phyloP scores from a whole-genome alignment of 2,888 invertebrate genomes.

The Orthosia cruda region DNA sequence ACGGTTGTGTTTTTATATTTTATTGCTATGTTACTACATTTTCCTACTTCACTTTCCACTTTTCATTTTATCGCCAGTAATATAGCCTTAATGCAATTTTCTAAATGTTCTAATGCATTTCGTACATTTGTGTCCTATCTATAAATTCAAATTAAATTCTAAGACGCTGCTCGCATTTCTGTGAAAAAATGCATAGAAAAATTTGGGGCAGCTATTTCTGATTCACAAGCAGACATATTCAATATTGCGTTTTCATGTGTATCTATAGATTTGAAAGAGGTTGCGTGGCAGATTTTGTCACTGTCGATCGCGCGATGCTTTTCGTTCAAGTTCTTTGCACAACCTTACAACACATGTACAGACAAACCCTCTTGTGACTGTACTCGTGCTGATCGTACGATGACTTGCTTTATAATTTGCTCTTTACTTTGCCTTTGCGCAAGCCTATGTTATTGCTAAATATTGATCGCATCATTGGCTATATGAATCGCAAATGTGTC shows the following conservation, averaged over 20 bases:
- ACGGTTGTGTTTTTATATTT: constrained; percentile 7
- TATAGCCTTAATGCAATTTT: background rate
- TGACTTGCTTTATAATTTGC: constrained; percentile 62
- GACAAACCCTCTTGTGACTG: constrained; percentile 45
- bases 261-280: constrained; percentile 56
- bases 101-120: background rate
- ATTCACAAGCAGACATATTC: constrained; percentile 34
- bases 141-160: constrained; percentile 7
- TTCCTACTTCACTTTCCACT: background rate
- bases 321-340: constrained; percentile 60
- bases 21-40: constrained; percentile 1
- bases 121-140: background rate
- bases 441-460: constrained; percentile 46
- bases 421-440: constrained; percentile 56
- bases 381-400: constrained; percentile 52
- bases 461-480: constrained; percentile 36
- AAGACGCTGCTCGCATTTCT: background rate
- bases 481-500: constrained; percentile 44
- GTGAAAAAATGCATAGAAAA: constrained; percentile 38
- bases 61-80: background rate
- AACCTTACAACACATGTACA: constrained; percentile 61
- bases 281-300: constrained; percentile 68
- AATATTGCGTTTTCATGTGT: constrained; percentile 51
- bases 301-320: constrained; percentile 59
- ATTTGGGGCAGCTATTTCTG: constrained; percentile 60